Conservation (phyloP, 2,797 vertebrate genomes). For the Adrianichthys oophorus region DNA sequence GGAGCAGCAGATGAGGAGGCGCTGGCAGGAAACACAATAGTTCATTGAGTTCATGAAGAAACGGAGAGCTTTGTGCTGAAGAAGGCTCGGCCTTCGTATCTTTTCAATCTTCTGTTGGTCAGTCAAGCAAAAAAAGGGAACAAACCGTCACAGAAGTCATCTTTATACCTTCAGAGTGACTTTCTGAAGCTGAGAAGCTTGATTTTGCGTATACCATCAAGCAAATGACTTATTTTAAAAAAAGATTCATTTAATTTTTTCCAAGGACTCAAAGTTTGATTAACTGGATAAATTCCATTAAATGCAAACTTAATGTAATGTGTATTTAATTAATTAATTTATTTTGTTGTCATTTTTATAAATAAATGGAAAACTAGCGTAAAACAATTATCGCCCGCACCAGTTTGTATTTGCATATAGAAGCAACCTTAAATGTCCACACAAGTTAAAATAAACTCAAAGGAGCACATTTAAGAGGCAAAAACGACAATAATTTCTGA, state of each 20-base stretch:
- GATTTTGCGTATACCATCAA: neutral
- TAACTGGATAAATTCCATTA: neutral
- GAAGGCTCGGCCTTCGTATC: slow-evolving; percentile 65
- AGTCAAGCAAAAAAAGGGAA: slow-evolving; percentile 46
- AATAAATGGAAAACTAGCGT: too few relatives aligned
- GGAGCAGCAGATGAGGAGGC: slow-evolving; percentile 57
- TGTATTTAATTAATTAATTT: too few relatives aligned
- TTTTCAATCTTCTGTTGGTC: slow-evolving; percentile 45
- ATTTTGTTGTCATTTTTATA: too few relatives aligned
- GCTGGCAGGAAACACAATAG: slow-evolving; percentile 64
- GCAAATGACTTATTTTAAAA: neutral
- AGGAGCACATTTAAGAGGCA: too few relatives aligned
- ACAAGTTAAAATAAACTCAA: too few relatives aligned
- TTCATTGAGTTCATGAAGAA: slow-evolving; percentile 70
- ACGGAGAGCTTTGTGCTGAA: slow-evolving; percentile 67
- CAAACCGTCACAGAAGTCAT: slow-evolving; percentile 30
- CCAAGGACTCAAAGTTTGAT: neutral
- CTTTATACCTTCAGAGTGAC: slow-evolving; percentile 11
- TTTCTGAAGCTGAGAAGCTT: slow-evolving; percentile 5
- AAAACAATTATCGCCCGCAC: neutral
- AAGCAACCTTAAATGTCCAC: too few relatives aligned
- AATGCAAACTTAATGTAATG: neutral
- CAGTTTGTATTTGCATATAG: too few relatives aligned
- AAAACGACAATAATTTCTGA: too few relatives aligned
- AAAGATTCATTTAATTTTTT: too few relatives aligned